Base-by-base conservation (phyloP, 2,797 vertebrate species). In the Urophycis tenuis region DNA sequence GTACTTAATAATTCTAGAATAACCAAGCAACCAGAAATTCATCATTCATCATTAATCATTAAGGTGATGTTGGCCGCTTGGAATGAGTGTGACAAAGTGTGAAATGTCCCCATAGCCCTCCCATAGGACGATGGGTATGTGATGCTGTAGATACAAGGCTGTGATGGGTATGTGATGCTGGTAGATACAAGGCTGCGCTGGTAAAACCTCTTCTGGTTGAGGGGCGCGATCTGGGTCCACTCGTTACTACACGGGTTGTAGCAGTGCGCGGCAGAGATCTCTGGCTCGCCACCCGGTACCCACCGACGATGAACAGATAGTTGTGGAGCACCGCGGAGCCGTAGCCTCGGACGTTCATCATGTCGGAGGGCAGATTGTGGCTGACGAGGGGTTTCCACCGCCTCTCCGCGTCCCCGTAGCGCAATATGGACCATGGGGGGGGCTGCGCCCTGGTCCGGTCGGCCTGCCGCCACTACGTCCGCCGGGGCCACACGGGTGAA, bases 181-280 rank as follows among this genome's bases (percentile, higher is more conserved):
- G 49, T 22, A n/a, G 49, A 53, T 5, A n/a, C 3, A 60, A 60
- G 49, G 49, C 6, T 25, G 49, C 49, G 19, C 49, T 22, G 19
- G 49, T n/a, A 35, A 70, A 60, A 97, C 96, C 97, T 95, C 88
- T 96, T 98, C 90, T 98, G 97, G 92, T 99, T 99, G 90, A 99
- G 94, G 0, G 96, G 92, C 0, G 96, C 93, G 82, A 96, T 91
- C 76, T 94, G 95, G 82, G 89, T 94, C 97, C 97, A 98, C 78
- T 97, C 95, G 0, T 96, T 96, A 79, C 92, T 92, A 81, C 94
- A 94, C 77, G 97, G 96, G 86, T 98, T 98, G 92, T 98, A 98
- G 78, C 95, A 97, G 36, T 97, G 97, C 9, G 95, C 94, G 0
- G 95, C 96, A 0, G 95, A 93, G 74, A 99, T 97, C 90, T 98